A percentile compares a stretch with the other conserved stretches of the same genome.
phyloP scores from a whole-genome alignment of 92 coral and sea anemone species.

The Porites divaricata region DNA sequence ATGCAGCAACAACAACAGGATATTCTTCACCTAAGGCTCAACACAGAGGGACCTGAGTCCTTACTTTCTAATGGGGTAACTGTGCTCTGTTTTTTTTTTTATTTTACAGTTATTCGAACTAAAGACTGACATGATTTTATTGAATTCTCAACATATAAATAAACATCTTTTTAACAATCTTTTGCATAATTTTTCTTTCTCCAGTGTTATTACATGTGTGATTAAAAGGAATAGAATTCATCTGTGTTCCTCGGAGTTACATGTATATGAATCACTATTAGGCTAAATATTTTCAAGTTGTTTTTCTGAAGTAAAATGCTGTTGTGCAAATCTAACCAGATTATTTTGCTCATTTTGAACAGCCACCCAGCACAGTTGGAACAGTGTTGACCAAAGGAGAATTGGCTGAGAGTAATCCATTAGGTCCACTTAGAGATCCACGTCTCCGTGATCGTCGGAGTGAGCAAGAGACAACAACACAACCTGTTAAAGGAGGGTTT shows the following conservation, averaged over 20 bases:
- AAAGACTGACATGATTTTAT: neutral
- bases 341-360: neutral
- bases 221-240: too few species aligned
- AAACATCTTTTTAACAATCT: neutral
- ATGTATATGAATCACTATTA: neutral
- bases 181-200: too few species aligned
- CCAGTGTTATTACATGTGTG: too few species aligned
- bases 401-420: slow-evolving; percentile 37
- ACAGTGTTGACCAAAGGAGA: slow-evolving; percentile 66
- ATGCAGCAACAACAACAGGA: slow-evolving; percentile 82
- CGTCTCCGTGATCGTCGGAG: slow-evolving; percentile 59
- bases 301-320: too few species aligned
- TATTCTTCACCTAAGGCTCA: slow-evolving; percentile 65
- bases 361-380: slow-evolving; percentile 36
- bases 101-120: too few species aligned
- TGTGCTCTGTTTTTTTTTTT: neutral
- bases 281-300: neutral
- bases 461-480: slow-evolving; percentile 63
- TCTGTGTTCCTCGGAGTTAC: too few species aligned
- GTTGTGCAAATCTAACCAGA: neutral
- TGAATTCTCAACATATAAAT: neutral
- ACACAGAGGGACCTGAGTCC: slow-evolving; percentile 13
- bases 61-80: slow-evolving; percentile 16
- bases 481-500: slow-evolving; percentile 24
- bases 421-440: slow-evolving; percentile 66